Evolutionary conservation across 2,888 invertebrate species (phyloP).

Genomic region (Rugalucina vietnamica): DNA sequence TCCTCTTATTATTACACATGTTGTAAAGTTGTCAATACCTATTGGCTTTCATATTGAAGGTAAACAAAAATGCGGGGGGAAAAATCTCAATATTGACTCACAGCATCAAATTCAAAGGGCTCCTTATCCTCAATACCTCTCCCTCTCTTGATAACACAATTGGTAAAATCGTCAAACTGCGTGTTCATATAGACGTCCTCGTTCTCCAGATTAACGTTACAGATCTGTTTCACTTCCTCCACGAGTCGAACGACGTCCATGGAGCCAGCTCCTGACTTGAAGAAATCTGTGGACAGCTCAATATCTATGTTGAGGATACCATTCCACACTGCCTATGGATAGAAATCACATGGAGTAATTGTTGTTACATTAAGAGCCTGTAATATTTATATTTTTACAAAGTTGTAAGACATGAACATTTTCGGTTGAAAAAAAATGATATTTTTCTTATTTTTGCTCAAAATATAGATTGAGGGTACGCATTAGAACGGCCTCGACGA

Average conservation of each 20-base stretch:
- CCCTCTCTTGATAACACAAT: conserved; percentile 87
- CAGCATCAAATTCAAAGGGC: conserved; percentile 89
- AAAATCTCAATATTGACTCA: conserved; percentile 82
- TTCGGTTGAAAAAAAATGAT: no score
- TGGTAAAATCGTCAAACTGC: conserved; percentile 92
- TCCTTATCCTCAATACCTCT: conserved; percentile 87
- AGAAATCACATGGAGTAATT: no score
- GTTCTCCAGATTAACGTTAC: conserved; percentile 91
- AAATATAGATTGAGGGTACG: no score
- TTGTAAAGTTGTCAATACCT: conserved; percentile 92
- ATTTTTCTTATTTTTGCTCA: no score
- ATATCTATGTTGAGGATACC: conserved; percentile 91
- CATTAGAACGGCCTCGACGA: no score
- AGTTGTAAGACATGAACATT: no score
- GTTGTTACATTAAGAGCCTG: no score
- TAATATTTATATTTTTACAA: no score
- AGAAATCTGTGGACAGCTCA: conserved; percentile 93
- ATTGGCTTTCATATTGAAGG: no score
- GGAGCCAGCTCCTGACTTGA: conserved; percentile 97
- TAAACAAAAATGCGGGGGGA: no score
- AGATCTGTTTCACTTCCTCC: conserved; percentile 94
- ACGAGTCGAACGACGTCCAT: conserved; percentile 98
- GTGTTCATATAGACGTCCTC: conserved; percentile 97
- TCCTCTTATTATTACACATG: conserved; percentile 87
- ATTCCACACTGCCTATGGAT: conserved; percentile 90